Conservation (phyloP, 1,140 invertebrate species). For the Brachystomella parvula region DNA sequence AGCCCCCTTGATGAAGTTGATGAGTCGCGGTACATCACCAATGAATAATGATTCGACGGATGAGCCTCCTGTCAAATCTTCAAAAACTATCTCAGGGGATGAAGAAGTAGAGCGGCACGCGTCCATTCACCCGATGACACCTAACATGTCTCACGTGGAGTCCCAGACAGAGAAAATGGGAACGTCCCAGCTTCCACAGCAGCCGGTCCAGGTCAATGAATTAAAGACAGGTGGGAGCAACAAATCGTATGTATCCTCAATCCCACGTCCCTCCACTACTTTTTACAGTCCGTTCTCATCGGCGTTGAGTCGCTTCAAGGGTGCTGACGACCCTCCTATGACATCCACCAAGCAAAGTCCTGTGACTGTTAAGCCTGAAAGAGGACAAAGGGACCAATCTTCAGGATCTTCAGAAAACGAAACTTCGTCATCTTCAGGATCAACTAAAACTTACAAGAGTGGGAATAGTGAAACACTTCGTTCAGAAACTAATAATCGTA, state of each 20-base stretch:
- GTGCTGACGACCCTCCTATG: neutral
- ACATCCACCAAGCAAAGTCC: constrained; percentile 11
- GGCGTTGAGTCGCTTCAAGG: constrained; percentile 18
- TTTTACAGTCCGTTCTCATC: constrained; percentile 29
- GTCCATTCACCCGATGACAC: neutral
- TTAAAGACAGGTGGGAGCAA: neutral
- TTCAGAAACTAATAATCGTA: no score
- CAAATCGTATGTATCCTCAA: constrained; percentile 18
- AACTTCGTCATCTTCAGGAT: constrained; percentile 13
- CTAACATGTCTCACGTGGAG: neutral
- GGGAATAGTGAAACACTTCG: no score
- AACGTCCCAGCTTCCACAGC: neutral
- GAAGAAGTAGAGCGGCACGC: neutral
- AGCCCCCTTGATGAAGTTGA: neutral
- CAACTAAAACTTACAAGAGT: constrained; percentile 12
- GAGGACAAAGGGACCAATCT: neutral
- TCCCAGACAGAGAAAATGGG: constrained; percentile 30
- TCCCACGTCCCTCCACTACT: constrained; percentile 30
- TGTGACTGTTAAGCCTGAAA: neutral
- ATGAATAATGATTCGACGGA: neutral
- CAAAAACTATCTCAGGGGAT: neutral
- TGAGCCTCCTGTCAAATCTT: neutral
- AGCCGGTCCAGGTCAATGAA: neutral
- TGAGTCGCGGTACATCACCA: neutral
- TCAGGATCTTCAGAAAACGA: neutral